Conservation (phyloP, 2,888 invertebrate genomes). For the Eueremaeus valkanovi region DNA sequence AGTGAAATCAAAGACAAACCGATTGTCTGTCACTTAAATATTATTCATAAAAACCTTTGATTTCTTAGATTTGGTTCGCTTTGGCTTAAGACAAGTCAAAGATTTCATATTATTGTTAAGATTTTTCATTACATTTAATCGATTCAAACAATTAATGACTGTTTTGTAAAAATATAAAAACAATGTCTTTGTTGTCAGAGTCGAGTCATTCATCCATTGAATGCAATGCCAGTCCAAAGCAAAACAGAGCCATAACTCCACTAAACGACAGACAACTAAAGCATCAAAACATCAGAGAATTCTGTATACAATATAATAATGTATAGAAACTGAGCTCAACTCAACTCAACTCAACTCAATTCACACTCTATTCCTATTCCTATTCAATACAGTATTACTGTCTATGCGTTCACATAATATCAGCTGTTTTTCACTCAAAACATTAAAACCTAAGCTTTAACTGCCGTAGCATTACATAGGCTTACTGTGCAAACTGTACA, state of each 20-base stretch:
- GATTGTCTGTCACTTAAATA: constrained; percentile 12
- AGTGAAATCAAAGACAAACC: neutral
- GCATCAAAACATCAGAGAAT: constrained; percentile 2
- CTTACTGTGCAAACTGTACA: no score
- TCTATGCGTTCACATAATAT: no score
- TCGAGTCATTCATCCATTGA: neutral
- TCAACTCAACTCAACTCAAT: no score
- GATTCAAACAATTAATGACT: neutral
- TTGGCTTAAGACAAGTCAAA: constrained; percentile 37
- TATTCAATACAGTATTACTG: no score
- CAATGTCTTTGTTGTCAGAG: neutral
- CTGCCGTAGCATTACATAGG: no score
- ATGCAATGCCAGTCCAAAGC: neutral
- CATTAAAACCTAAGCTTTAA: no score
- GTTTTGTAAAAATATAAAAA: neutral
- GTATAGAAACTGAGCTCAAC: no score
- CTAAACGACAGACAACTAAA: neutral
- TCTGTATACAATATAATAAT: no score
- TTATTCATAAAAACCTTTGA: constrained; percentile 26
- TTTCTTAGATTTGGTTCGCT: constrained; percentile 1
- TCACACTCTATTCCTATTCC: neutral
- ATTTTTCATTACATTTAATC: constrained; percentile 17
- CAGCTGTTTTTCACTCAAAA: constrained; percentile 16
- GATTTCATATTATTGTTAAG: constrained; percentile 21
- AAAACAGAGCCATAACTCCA: constrained; percentile 2